Base-by-base conservation (phyloP, 2,888 invertebrate species). In the Ornithoptera alexandrae region DNA sequence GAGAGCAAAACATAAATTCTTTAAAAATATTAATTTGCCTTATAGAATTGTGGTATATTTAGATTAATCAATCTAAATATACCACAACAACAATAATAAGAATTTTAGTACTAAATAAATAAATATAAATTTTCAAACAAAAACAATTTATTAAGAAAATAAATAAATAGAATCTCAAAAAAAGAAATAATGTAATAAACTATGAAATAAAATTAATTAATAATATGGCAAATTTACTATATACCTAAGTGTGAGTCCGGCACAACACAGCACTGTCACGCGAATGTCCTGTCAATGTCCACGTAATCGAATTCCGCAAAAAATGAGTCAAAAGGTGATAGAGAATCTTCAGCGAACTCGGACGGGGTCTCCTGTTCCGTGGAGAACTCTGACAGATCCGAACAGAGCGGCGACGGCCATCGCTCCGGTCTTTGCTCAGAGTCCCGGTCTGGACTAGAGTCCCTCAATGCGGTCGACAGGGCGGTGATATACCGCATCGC, bases 401-500 rank as follows among this genome's bases (percentile, higher is more conserved):
- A 94, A 75, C 94, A 87, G 60, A 86, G 80, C 0, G 92, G 90
- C 17, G 92, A 92, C 8, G 89, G 84, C 91, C 90, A 91, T 67
- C 88, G 86, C 36, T 88, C 91, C 3, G 87, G 86, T 39, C 84
- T 79, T 6, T 68, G 61, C 20, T 66, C 69, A 56, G 84, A 81
- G 50, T 87, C 88, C 5, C 84, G 82, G 0, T 82, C 85, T 0
- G 86, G 79, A 20, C 81, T 81, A 75, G 87, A 64, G 74, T 92
- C 88, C n/a, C 93, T 87, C 72, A 96, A 87, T 0, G 95, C 94
- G 0, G 95, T 93, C n/a, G 94, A 95, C 65, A 98, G 88, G 18
- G 96, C 95, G 17, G 95, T 90, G 74, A 98, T 98, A 83, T 98
- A 98, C 81, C 96, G 95, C 96, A 98, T 97, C 36, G 98, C 98